These are phyloP conservation scores for Eospalax fontanierii DNA, from an alignment of 2,797 vertebrate genomes.

Conservation along the genomic window DNA sequence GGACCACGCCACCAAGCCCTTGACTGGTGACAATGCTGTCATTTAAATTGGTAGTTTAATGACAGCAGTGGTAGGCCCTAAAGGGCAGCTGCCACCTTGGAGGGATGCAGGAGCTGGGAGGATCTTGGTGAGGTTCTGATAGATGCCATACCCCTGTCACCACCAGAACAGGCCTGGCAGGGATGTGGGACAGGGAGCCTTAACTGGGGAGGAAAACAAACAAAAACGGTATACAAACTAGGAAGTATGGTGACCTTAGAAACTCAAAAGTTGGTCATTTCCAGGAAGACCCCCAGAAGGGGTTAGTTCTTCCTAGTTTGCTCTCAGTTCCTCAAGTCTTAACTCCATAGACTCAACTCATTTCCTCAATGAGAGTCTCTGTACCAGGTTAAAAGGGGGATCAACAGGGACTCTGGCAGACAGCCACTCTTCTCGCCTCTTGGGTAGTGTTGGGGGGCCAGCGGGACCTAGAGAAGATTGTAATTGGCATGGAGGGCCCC, in stretches of 20 bases:
- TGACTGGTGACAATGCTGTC: background rate
- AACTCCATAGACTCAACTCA: background rate
- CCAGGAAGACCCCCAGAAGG: background rate
- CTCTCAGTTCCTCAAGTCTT: background rate
- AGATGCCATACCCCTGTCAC: background rate
- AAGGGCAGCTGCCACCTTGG: background rate
- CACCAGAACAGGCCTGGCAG: background rate
- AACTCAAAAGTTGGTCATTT: background rate
- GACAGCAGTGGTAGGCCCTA: background rate
- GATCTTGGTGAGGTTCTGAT: background rate
- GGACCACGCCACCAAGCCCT: background rate
- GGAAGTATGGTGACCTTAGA: background rate
- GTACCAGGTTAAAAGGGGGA: background rate
- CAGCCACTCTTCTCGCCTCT: background rate
- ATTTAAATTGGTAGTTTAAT: background rate
- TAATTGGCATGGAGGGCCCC: background rate
- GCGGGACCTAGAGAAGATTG: background rate
- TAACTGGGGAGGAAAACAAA: background rate
- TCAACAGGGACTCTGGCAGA: background rate
- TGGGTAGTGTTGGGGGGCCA: too few species aligned
- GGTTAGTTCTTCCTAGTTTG: background rate
- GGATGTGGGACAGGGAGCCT: fast-evolving
- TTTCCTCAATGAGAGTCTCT: background rate
- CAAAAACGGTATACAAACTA: background rate
- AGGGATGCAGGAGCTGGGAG: background rate